phyloP scores from a whole-genome alignment of 1,140 invertebrate genomes.

The Anadara kagoshimensis region DNA sequence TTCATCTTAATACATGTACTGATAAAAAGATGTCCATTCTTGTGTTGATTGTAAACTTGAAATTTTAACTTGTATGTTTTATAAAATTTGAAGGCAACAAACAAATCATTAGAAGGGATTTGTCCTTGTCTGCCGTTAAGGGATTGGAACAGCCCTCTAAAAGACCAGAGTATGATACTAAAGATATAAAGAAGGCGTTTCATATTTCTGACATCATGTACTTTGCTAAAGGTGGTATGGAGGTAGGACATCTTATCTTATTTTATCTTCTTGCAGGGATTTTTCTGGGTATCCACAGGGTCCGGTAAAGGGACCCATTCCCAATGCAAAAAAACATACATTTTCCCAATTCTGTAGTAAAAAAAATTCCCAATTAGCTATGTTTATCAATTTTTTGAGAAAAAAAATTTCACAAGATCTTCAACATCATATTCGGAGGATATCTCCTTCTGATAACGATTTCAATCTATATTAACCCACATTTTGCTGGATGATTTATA shows the following conservation, averaged over 20 bases:
- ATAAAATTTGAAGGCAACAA: slow-evolving; percentile 24
- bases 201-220: slow-evolving; percentile 70
- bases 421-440: too few species aligned
- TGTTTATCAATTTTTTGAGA: too few species aligned
- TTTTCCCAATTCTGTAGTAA: too few species aligned
- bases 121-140: slow-evolving; percentile 50
- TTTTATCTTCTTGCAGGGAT: not conserved
- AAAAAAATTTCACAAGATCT: too few species aligned
- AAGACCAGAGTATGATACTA: slow-evolving; percentile 40
- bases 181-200: slow-evolving; percentile 61
- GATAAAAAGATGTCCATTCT: not conserved
- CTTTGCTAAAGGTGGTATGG: slow-evolving; percentile 70
- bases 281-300: not conserved
- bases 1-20: too few species aligned
- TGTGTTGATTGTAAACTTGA: not conserved
- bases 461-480: too few species aligned
- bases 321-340: too few species aligned
- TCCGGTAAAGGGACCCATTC: too few species aligned
- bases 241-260: slow-evolving; percentile 55
- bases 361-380: too few species aligned
- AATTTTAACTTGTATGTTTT: not conserved
- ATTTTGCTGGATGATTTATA: too few species aligned
- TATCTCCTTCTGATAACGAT: too few species aligned
- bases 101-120: slow-evolving; percentile 60
- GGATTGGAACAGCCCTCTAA: slow-evolving; percentile 53